These are phyloP conservation scores for Lasiurus borealis DNA, from an alignment of 2,113 vertebrate genomes.

Conservation along the genomic window DNA sequence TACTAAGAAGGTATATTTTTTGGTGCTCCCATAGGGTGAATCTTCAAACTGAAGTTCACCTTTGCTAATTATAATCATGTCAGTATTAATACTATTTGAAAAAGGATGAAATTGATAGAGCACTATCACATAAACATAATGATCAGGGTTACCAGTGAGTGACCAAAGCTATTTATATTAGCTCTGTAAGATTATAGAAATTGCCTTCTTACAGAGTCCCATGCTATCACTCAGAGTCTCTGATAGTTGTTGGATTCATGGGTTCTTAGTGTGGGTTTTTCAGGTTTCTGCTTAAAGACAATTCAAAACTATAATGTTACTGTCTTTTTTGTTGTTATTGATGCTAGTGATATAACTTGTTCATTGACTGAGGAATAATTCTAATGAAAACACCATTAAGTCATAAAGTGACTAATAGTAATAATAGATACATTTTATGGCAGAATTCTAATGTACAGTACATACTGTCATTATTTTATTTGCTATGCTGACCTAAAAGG, in stretches of 20 bases:
- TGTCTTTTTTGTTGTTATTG: not conserved
- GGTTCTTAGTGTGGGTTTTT: not conserved
- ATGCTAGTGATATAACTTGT: not conserved
- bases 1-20: not conserved
- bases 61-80: not conserved
- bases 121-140: not conserved
- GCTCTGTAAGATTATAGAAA: not conserved
- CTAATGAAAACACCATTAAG: not conserved
- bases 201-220: not conserved
- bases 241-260: accelerated
- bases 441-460: not conserved
- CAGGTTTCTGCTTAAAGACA: not conserved
- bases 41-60: not conserved
- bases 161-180: not conserved
- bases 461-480: not conserved
- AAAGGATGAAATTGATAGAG: not conserved
- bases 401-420: not conserved
- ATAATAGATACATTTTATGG: not conserved
- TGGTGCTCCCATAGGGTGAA: not conserved
- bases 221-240: not conserved
- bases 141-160: not conserved
- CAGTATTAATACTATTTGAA: not conserved
- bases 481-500: not conserved
- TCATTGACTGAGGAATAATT: not conserved
- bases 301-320: not conserved